Evolutionary conservation across 92 coral and sea anemone species (phyloP).

Genomic region (Porites divaricata): DNA sequence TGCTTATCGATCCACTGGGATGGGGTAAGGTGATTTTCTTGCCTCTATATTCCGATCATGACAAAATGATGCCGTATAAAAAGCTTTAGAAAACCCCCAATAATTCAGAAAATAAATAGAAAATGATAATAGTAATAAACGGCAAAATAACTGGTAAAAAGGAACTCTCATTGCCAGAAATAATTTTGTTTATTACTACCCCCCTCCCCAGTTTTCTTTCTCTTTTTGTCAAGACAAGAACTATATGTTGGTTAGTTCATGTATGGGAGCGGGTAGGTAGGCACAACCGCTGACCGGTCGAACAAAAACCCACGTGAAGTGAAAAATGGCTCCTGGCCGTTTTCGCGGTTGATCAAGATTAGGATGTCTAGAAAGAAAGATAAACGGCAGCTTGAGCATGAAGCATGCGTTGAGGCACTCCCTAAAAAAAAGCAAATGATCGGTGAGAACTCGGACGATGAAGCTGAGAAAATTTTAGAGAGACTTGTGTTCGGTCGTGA

Average conservation of each 20-base stretch:
- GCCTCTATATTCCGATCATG: not conserved
- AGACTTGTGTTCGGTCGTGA: constrained; percentile 87
- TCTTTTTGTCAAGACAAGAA: too few relatives aligned
- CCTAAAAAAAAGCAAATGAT: constrained; percentile 44
- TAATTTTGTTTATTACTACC: not conserved
- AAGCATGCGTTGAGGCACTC: constrained; percentile 32
- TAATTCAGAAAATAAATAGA: too few relatives aligned
- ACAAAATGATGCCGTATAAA: too few relatives aligned
- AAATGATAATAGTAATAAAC: too few relatives aligned
- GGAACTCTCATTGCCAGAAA: not conserved
- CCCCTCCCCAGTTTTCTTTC: constrained; percentile 18
- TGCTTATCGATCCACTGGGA: not conserved
- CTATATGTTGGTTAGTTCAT: too few relatives aligned
- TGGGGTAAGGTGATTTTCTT: not conserved
- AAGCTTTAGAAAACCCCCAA: too few relatives aligned
- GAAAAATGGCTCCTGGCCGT: not conserved
- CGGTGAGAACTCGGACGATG: constrained; percentile 50
- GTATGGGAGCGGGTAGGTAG: too few relatives aligned
- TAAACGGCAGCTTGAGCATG: constrained; percentile 60
- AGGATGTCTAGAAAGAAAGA: constrained; percentile 79
- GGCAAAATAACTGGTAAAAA: not conserved
- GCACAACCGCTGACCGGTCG: not conserved
- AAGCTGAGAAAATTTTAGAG: constrained; percentile 74
- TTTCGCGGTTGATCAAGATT: not conserved
- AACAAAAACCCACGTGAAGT: constrained; percentile 24